Evolutionary conservation across 2,888 invertebrate genomes (phyloP).

Genomic region (Eudemis profundana): DNA sequence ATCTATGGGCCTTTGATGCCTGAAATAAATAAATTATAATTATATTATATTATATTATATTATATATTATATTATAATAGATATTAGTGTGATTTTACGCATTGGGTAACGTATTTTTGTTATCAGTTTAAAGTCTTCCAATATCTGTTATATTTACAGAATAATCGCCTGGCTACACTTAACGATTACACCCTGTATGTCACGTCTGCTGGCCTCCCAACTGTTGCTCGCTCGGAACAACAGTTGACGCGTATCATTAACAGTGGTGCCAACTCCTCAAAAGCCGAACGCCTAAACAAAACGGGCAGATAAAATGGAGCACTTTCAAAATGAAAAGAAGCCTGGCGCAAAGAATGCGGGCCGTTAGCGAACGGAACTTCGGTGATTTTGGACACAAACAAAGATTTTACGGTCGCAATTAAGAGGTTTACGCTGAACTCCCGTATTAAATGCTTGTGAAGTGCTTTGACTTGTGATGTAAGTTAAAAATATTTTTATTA

Average conservation of each 20-base stretch:
- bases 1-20: no score
- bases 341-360: constrained; percentile 33
- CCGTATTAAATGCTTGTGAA: constrained; percentile 24
- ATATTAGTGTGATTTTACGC: no score
- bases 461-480: neutral
- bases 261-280: constrained; percentile 27
- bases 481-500: constrained; percentile 13
- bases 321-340: constrained; percentile 45
- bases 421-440: constrained; percentile 51
- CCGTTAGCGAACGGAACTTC: constrained; percentile 46
- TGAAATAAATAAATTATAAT: no score
- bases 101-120: no score
- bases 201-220: no score
- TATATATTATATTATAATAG: no score
- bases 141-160: no score
- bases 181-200: no score
- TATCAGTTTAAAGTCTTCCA: no score
- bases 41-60: no score
- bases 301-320: constrained; percentile 32
- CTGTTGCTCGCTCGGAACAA: constrained; percentile 27
- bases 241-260: constrained; percentile 35
- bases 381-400: constrained; percentile 65
- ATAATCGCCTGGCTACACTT: no score
- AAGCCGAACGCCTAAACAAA: constrained; percentile 40
- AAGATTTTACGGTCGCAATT: constrained; percentile 66